phyloP scores from a whole-genome alignment of 2,888 invertebrate genomes.

The Andrena dorsata region DNA sequence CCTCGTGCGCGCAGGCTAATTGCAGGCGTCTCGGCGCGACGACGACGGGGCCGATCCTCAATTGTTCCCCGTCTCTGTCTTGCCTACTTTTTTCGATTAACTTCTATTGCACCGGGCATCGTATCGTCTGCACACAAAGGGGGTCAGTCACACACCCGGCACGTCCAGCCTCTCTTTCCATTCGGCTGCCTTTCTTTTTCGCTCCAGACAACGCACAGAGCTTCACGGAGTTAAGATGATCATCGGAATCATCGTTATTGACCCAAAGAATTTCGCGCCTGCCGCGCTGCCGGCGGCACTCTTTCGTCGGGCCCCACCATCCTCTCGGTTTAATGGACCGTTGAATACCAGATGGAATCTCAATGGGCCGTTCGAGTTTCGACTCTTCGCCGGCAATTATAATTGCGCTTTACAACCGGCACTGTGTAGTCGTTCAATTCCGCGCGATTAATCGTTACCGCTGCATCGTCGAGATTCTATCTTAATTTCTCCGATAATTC shows the following conservation, averaged over 20 bases:
- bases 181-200: background rate
- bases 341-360: conserved; percentile 20
- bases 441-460: background rate
- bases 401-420: background rate
- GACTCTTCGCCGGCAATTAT: background rate
- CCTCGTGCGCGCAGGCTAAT: conserved; percentile 44
- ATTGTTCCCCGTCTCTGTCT: conserved; percentile 48
- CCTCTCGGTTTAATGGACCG: conserved; percentile 11
- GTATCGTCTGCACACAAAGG: conserved; percentile 52
- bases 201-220: background rate
- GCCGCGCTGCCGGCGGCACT: conserved; percentile 20
- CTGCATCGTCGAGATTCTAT: background rate
- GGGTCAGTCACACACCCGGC: conserved; percentile 55
- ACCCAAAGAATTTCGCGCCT: conserved; percentile 42
- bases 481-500: too few relatives aligned
- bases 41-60: conserved; percentile 52
- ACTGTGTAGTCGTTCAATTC: background rate
- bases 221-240: conserved; percentile 28
- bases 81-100: conserved; percentile 60
- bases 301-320: background rate
- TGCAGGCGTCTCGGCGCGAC: conserved; percentile 56
- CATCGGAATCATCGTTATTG: conserved; percentile 49
- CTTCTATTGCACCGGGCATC: conserved; percentile 49
- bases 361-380: background rate
- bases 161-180: conserved; percentile 1